Evolutionary conservation across 1,140 invertebrate species (phyloP), one percentile per base, ranked within the genome.

Genomic region (Diploscapter pachys): DNA sequence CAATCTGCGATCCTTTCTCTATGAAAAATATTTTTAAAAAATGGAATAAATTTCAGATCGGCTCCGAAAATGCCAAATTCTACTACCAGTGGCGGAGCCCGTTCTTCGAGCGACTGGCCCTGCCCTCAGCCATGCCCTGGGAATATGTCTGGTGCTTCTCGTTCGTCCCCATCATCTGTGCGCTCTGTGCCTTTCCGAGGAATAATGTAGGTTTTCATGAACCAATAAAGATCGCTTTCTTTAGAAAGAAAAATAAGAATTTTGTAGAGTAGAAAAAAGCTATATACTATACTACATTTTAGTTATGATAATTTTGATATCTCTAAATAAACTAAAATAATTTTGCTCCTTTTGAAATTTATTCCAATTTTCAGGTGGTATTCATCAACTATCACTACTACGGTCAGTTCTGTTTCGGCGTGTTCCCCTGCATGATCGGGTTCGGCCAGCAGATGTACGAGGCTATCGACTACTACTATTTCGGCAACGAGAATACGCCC

Each of bases 111-210:
- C 93, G 95, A 86, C 88, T 96, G 78, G 91, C 93, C 88, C 90
- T 96, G 87, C 95, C 94, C 80, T 91, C 92, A 90, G 92, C 93
- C 50, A 84, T 92, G 48, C 89, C 90, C 87, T 98, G 95, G 94
- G 94, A 98, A 87, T 97, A 94, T 85, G 89, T 93, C 77, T 97
- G 95, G 94, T 91, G 92, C 79, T 87, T 90, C 3, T 95, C 93
- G 80, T 87, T 95, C 69, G 86, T 94, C n/a, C 89, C 93, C 57
- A 92, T 92, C 61, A 91, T 95, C 85, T 85, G 95, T 51, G 94
- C 92, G n/a, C 87, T 96, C 50, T 90, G 92, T 56, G 92, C 94
- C 31, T 90, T 94, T 78, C 91, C 92, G 80, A 91, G 90, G 78
- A 98, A 96, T 87, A 91, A 91, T 82, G 89, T 92, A 55, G 9